A percentile compares a stretch with the other conserved stretches of the same genome.
phyloP scores from a whole-genome alignment of 2,888 invertebrate species.

The Caenorhabditis angaria region DNA sequence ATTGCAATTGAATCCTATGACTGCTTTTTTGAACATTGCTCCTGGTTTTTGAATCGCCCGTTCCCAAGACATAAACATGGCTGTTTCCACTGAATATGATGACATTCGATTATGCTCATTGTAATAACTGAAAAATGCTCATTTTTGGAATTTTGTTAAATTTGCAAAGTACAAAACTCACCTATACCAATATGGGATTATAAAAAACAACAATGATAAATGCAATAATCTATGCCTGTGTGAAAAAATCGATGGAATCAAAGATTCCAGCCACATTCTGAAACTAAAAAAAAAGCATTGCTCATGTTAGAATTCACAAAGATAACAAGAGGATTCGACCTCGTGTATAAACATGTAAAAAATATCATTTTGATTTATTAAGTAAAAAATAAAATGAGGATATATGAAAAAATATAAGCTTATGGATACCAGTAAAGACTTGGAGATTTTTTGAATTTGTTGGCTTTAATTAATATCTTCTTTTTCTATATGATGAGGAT shows the following conservation, averaged over 20 bases:
- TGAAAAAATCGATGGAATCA: conserved; percentile 39
- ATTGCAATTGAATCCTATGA: conserved; percentile 73
- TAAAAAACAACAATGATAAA: conserved; percentile 44
- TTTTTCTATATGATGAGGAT: neutral
- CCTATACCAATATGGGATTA: conserved; percentile 54
- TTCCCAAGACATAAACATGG: conserved; percentile 68
- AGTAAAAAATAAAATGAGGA: neutral
- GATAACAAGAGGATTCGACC: too few relatives aligned
- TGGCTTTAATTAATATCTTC: neutral
- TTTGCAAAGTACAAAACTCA: conserved; percentile 8
- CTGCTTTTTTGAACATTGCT: conserved; percentile 65
- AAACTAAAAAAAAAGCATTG: too few relatives aligned
- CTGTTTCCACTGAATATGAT: conserved; percentile 63
- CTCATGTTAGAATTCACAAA: too few relatives aligned
- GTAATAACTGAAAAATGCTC: conserved; percentile 52
- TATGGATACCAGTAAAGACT: neutral
- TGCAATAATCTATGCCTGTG: conserved; percentile 46
- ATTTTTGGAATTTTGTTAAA: neutral
- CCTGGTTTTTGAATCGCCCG: conserved; percentile 65
- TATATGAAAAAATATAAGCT: neutral
- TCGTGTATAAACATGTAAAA: neutral
- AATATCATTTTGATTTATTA: neutral
- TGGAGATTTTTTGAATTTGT: neutral
- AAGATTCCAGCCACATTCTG: conserved; percentile 36
- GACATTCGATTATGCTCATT: conserved; percentile 65